Evolutionary conservation across 2,888 invertebrate species (phyloP).

Genomic region (Dryadula phaetusa): DNA sequence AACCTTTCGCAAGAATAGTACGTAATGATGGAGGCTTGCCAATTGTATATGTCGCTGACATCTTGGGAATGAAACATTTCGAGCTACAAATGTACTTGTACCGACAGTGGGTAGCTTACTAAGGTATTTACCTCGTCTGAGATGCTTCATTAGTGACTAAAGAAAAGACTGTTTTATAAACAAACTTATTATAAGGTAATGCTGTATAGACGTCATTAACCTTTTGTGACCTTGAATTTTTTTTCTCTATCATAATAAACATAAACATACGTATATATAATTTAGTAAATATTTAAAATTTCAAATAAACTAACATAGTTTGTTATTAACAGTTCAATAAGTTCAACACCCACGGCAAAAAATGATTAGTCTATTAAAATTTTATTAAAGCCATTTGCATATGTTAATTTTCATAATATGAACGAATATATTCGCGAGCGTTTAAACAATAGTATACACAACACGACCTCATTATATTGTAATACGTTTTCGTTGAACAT

Average conservation of each 20-base stretch:
- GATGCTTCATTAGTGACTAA: background rate
- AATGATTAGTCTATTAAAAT: slow-evolving; percentile 42
- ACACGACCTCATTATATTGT: slow-evolving; percentile 38
- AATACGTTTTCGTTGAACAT: slow-evolving; percentile 43
- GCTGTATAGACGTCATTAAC: background rate
- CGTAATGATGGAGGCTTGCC: slow-evolving; percentile 42
- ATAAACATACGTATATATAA: no score
- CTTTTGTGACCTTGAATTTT: background rate
- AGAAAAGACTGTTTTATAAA: background rate
- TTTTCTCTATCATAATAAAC: background rate
- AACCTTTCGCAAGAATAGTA: slow-evolving; percentile 46
- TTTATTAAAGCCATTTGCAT: slow-evolving; percentile 44
- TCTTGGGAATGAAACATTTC: slow-evolving; percentile 36
- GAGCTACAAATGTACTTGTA: slow-evolving; percentile 19
- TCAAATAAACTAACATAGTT: background rate
- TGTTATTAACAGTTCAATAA: background rate
- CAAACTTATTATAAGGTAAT: background rate
- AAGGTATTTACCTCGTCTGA: background rate
- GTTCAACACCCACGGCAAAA: slow-evolving; percentile 2
- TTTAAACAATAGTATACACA: slow-evolving; percentile 45
- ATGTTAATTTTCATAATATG: slow-evolving; percentile 45
- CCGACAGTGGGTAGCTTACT: background rate
- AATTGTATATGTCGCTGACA: slow-evolving; percentile 40
- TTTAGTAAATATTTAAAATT: background rate
- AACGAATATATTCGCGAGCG: slow-evolving; percentile 42